phyloP scores from a whole-genome alignment of 2,113 vertebrate genomes.

The Elephas maximus region DNA sequence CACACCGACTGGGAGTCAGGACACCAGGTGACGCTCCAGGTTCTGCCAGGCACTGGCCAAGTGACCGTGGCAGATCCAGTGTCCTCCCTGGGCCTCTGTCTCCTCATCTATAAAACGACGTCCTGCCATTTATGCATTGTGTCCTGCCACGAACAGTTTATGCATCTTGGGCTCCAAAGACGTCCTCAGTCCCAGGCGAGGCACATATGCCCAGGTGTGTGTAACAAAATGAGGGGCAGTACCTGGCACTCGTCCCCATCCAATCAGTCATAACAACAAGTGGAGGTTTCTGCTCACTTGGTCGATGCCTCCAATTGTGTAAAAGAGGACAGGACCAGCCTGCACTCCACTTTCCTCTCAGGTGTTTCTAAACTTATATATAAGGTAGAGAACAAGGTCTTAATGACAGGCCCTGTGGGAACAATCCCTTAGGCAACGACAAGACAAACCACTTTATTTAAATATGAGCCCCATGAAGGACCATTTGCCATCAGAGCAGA shows the following conservation, averaged over 20 bases:
- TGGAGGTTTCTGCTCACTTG: too few species aligned
- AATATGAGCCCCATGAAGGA: neutral
- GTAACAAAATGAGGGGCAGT: accelerated
- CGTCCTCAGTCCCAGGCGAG: neutral
- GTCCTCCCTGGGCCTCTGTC: neutral
- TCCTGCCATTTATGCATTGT: too few species aligned
- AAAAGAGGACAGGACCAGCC: too few species aligned
- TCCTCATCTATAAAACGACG: neutral
- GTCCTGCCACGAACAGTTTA: neutral
- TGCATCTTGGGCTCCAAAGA: neutral
- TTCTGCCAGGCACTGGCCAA: neutral
- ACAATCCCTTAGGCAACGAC: neutral
- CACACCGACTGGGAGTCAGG: neutral
- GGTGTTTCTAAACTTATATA: neutral
- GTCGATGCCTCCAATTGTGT: neutral
- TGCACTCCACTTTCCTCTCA: neutral
- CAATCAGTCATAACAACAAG: neutral
- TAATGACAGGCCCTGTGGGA: neutral
- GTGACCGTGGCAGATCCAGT: neutral
- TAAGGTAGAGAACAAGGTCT: neutral
- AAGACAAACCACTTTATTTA: neutral
- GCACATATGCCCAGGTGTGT: accelerated
- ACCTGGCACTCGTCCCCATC: neutral
- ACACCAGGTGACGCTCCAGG: neutral
- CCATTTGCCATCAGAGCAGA: neutral